These are phyloP conservation scores for Chromoteleia sp. DNA, from an alignment of 2,888 invertebrate species.

Conservation along the genomic window DNA sequence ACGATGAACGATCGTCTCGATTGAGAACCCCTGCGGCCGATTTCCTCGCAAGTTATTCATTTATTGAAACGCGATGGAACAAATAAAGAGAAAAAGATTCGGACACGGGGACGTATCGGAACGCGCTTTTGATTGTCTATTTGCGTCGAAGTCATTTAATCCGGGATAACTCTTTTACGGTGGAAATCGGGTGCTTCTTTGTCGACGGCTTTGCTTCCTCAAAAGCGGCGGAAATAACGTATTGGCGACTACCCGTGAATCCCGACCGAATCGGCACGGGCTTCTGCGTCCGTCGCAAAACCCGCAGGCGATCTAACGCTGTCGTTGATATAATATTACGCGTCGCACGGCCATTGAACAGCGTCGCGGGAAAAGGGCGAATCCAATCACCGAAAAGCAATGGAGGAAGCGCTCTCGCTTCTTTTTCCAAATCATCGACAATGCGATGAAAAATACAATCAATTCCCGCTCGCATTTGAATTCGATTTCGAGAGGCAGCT, in stretches of 20 bases:
- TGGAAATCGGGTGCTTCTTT: conserved; percentile 28
- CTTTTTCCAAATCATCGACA: conserved; percentile 54
- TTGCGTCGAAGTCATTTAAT: conserved; percentile 46
- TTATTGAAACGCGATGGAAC: conserved; percentile 3
- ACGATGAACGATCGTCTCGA: too few species aligned
- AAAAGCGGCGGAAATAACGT: conserved; percentile 45
- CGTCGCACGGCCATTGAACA: conserved; percentile 57
- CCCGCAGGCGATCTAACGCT: conserved; percentile 53
- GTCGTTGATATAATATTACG: conserved; percentile 61
- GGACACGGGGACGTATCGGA: not conserved
- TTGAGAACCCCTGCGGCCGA: not conserved
- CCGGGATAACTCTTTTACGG: conserved; percentile 8
- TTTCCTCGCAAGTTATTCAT: conserved; percentile 18
- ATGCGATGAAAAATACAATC: conserved; percentile 53
- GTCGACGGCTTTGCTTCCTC: conserved; percentile 27
- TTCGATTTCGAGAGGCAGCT: conserved; percentile 42
- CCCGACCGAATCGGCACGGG: conserved; percentile 35
- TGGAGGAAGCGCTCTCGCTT: conserved; percentile 26
- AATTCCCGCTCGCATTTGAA: conserved; percentile 34
- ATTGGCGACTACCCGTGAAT: conserved; percentile 22
- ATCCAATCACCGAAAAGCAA: conserved; percentile 55
- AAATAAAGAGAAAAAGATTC: conserved; percentile 2
- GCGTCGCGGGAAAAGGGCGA: conserved; percentile 33
- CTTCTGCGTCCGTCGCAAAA: conserved; percentile 41
- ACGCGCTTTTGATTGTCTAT: conserved; percentile 20